Evolutionary conservation across 2,888 invertebrate species (phyloP).

Genomic region (Minunthozetes semirufus): DNA sequence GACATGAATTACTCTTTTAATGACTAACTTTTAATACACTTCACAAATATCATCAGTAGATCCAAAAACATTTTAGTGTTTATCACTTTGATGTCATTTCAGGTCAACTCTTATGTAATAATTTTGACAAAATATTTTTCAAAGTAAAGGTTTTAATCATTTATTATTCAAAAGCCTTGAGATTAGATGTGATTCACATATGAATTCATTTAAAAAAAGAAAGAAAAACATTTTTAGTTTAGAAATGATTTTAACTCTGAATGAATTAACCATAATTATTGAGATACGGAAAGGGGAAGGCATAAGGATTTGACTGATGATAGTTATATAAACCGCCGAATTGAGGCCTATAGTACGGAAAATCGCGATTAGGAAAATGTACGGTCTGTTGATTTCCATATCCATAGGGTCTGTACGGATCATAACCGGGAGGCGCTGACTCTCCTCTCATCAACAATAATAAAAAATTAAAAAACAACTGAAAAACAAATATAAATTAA

Average conservation of each 20-base stretch:
- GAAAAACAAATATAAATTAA: neutral
- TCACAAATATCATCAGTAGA: no score
- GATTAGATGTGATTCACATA: no score
- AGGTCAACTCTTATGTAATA: no score
- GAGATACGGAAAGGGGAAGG: neutral
- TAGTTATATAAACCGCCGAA: neutral
- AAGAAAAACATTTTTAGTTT: no score
- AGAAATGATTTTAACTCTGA: neutral
- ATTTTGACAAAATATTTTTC: no score
- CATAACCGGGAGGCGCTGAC: neutral
- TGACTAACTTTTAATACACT: no score
- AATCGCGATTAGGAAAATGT: neutral
- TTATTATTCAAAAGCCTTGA: no score
- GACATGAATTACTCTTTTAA: no score
- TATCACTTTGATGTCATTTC: no score
- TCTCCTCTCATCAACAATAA: neutral
- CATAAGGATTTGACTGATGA: neutral
- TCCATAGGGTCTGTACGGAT: neutral
- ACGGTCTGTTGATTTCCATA: neutral
- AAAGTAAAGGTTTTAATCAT: no score
- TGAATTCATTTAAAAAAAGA: no score
- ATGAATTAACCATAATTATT: neutral
- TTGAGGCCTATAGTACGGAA: neutral
- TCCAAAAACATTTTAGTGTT: no score
- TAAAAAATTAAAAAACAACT: neutral